Percentiles rank a stretch among this genome's conserved stretches.
Evolutionary conservation across 2,888 invertebrate species (phyloP).

Genomic region (Perdita meconis): DNA sequence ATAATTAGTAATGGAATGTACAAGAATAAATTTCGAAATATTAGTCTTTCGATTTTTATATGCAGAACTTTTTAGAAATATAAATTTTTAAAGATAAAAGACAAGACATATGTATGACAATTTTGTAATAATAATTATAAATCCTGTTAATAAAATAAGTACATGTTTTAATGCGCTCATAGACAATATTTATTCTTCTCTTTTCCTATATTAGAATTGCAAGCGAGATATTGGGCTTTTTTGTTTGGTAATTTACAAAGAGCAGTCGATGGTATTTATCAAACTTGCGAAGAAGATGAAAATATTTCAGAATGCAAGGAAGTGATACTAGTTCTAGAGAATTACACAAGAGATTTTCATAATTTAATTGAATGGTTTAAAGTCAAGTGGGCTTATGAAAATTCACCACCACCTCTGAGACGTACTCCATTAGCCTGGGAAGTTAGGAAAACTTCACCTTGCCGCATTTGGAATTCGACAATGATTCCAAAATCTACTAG

Average conservation of each 20-base stretch:
- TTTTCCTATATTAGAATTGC: slow-evolving; percentile 86
- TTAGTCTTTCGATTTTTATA: too few relatives aligned
- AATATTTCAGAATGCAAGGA: slow-evolving; percentile 98
- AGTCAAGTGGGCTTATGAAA: slow-evolving; percentile 97
- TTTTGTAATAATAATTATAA: too few relatives aligned
- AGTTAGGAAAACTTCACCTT: slow-evolving; percentile 92
- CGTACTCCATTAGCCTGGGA: slow-evolving; percentile 98
- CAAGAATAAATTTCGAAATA: too few relatives aligned
- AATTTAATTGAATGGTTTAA: slow-evolving; percentile 97
- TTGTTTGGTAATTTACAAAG: slow-evolving; percentile 97
- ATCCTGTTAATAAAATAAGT: too few relatives aligned
- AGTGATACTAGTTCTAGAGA: slow-evolving; percentile 96
- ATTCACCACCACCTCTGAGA: slow-evolving; percentile 92
- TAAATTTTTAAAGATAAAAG: too few relatives aligned
- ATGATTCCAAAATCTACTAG: slow-evolving; percentile 80
- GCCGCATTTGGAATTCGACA: slow-evolving; percentile 79
- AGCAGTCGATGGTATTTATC: slow-evolving; percentile 97
- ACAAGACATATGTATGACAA: too few relatives aligned
- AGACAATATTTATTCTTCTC: too few relatives aligned
- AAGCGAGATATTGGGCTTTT: slow-evolving; percentile 97
- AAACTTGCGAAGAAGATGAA: slow-evolving; percentile 97
- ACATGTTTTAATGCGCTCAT: too few relatives aligned
- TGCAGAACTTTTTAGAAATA: too few relatives aligned
- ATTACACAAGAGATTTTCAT: slow-evolving; percentile 97
- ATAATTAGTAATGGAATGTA: too few relatives aligned